Conservation (phyloP, 2,888 invertebrate species). For the Bellardia pandia region DNA sequence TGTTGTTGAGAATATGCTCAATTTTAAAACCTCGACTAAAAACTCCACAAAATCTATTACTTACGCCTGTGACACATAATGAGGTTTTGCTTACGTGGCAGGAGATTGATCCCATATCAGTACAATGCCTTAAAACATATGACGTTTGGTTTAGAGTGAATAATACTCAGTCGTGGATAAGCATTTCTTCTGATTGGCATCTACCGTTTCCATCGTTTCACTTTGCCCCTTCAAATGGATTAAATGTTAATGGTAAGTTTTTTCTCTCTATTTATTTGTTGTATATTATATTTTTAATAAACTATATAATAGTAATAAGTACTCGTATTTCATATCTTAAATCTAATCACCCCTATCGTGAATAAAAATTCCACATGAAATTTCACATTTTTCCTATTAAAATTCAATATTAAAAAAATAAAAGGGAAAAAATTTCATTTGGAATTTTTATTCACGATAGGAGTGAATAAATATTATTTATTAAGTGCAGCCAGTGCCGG, state of each 20-base stretch:
- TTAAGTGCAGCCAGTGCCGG: too few species aligned
- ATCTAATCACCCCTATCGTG: too few species aligned
- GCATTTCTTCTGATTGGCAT: conserved; percentile 80
- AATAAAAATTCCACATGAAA: too few species aligned
- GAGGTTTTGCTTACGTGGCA: conserved; percentile 85
- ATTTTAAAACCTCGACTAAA: conserved; percentile 78
- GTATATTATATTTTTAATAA: too few species aligned
- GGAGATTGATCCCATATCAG: conserved; percentile 78
- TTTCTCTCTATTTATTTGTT: neutral
- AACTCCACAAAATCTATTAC: conserved; percentile 81
- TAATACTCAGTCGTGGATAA: conserved; percentile 75
- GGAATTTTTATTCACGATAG: too few species aligned
- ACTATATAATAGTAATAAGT: too few species aligned
- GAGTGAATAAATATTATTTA: too few species aligned
- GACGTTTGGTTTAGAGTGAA: conserved; percentile 81
- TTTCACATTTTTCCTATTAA: too few species aligned
- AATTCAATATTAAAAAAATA: too few species aligned
- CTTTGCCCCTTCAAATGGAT: conserved; percentile 77
- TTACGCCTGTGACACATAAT: conserved; percentile 83
- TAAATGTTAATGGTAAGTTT: conserved; percentile 78
- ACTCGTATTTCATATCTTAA: too few species aligned
- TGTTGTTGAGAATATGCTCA: conserved; percentile 84
- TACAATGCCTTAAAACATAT: conserved; percentile 82
- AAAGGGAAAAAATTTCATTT: too few species aligned
- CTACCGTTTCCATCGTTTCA: conserved; percentile 83